Evolutionary conservation across 2,113 vertebrate species (phyloP).

Genomic region (Zosterops hypoxanthus): DNA sequence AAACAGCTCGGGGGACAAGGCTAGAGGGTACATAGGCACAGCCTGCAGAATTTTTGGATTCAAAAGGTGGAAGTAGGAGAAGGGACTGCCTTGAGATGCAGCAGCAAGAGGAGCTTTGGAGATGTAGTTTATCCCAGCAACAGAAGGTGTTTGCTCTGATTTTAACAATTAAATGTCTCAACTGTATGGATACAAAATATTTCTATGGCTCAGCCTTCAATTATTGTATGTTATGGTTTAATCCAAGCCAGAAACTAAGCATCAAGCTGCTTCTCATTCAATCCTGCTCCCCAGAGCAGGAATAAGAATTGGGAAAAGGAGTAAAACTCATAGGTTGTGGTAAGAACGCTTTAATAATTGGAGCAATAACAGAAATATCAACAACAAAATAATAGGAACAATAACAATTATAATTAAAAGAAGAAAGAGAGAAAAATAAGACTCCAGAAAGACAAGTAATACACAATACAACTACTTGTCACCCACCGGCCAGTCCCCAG

Average conservation of each 20-base stretch:
- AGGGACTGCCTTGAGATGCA: not conserved
- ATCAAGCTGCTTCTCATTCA: not conserved
- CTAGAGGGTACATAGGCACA: not conserved
- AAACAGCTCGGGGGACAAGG: not conserved
- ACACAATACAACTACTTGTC: not conserved
- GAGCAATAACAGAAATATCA: not conserved
- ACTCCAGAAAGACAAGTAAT: not conserved
- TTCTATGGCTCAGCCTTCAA: slow-evolving; percentile 5
- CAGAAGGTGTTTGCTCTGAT: not conserved
- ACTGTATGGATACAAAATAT: not conserved
- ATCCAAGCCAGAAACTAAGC: not conserved
- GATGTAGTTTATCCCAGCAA: not conserved
- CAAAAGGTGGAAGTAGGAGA: not conserved
- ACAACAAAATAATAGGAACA: not conserved
- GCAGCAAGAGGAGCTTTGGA: not conserved
- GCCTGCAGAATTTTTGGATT: not conserved
- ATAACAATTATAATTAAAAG: not conserved
- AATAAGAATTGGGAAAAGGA: not conserved
- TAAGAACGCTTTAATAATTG: not conserved
- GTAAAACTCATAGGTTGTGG: not conserved
- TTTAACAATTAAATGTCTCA: not conserved
- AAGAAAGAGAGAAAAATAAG: not conserved
- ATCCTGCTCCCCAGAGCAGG: not conserved
- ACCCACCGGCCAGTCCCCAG: not conserved
- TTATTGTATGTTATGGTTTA: not conserved